phyloP scores from a whole-genome alignment of 2,888 invertebrate species.

The Pristionchus mayeri region DNA sequence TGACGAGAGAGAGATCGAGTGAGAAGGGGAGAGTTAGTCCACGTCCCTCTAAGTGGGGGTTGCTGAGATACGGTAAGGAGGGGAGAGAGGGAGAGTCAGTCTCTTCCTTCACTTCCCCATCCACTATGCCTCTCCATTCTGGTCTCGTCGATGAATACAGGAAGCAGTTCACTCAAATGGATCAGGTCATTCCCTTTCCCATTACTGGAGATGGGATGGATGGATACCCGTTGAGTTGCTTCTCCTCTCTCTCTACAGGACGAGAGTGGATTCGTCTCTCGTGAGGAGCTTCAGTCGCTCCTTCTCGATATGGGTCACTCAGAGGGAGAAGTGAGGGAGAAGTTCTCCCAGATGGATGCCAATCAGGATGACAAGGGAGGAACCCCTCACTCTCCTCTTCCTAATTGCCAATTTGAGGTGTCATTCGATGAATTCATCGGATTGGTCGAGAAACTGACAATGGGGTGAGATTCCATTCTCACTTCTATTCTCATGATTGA shows the following conservation, averaged over 20 bases:
- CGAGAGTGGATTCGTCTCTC: conserved; percentile 8
- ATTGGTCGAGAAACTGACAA: conserved; percentile 7
- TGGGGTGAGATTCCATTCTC: background rate
- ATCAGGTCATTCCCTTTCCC: conserved; percentile 8
- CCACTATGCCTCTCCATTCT: conserved; percentile 35
- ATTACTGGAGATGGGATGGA: conserved; percentile 1
- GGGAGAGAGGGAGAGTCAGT: background rate
- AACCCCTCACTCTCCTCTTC: too few relatives aligned
- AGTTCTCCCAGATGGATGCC: background rate
- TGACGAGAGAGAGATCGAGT: background rate
- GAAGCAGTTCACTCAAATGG: conserved; percentile 7
- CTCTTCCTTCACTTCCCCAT: background rate
- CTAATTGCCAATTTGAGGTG: background rate
- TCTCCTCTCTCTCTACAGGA: background rate
- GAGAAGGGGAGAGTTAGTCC: background rate
- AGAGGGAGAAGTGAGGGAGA: background rate
- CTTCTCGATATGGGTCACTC: background rate
- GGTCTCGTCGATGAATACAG: conserved; percentile 14
- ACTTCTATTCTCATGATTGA: background rate
- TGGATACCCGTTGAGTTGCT: background rate
- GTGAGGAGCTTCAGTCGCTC: background rate
- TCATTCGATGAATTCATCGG: conserved; percentile 28
- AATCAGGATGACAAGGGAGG: background rate
- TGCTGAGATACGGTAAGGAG: conserved; percentile 25
- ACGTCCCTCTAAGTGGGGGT: conserved; percentile 16